These are phyloP conservation scores for Dasyurus viverrinus DNA, from an alignment of 2,113 vertebrate species.

Conservation along the genomic window DNA sequence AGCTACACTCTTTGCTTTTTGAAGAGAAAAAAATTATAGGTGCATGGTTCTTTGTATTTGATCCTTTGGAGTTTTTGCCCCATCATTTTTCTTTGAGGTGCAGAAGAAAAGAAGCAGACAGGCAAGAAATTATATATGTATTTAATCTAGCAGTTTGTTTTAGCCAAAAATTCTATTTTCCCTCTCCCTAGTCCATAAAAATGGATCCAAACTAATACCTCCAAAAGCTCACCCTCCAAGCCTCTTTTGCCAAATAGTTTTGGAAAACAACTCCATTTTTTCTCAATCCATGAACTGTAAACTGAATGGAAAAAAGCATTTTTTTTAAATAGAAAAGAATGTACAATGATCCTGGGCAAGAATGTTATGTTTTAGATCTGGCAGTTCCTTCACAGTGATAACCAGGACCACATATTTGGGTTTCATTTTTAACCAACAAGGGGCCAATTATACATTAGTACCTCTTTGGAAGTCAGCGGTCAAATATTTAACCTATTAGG, in stretches of 20 bases:
- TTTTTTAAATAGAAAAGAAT: slow-evolving; percentile 44
- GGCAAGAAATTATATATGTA: background rate
- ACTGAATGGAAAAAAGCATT: slow-evolving; percentile 59
- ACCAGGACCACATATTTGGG: slow-evolving; percentile 64
- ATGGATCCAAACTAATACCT: slow-evolving; percentile 54
- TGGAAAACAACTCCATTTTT: slow-evolving; percentile 57
- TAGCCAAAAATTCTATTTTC: slow-evolving; percentile 48
- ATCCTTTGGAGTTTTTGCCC: background rate
- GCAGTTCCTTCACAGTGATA: slow-evolving; percentile 49
- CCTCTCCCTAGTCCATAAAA: slow-evolving; percentile 56
- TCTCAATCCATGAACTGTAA: slow-evolving; percentile 69
- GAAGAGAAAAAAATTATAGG: background rate
- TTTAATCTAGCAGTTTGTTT: slow-evolving; percentile 35
- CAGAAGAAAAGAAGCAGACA: slow-evolving; percentile 30
- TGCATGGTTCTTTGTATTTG: background rate
- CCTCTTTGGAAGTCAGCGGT: slow-evolving; percentile 51
- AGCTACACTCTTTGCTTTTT: background rate
- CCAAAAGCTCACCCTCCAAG: slow-evolving; percentile 35
- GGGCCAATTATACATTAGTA: slow-evolving; percentile 10
- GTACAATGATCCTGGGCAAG: slow-evolving; percentile 58
- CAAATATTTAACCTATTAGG: slow-evolving; percentile 46
- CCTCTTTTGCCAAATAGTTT: slow-evolving; percentile 56
- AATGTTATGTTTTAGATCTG: slow-evolving; percentile 47
- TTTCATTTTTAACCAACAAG: slow-evolving; percentile 52
- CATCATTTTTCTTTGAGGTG: slow-evolving; percentile 3